Conservation (phyloP, 37 sponge, comb jelly and placozoan species). For the Chondrilla cf. caribensis region DNA sequence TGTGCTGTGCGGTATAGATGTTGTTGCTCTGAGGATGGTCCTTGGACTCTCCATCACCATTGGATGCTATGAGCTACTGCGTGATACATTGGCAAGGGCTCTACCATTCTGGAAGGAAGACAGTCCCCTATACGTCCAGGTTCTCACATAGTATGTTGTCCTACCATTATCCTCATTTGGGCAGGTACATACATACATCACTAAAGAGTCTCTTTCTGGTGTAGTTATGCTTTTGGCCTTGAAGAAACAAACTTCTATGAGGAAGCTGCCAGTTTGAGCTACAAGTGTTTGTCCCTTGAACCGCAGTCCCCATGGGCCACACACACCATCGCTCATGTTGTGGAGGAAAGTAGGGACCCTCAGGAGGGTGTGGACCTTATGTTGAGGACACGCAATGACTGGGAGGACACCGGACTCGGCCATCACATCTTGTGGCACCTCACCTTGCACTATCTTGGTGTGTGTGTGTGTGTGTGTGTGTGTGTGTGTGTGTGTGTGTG, state of each 20-base stretch:
- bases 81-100: constrained; percentile 36
- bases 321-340: constrained; percentile 53
- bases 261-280: constrained; percentile 11
- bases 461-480: not conserved
- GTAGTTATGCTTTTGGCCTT: constrained; percentile 43
- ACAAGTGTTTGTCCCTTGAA: constrained; percentile 10
- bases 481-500: no score
- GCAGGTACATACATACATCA: no score
- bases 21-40: constrained; percentile 29
- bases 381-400: constrained; percentile 41
- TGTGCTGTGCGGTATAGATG: no score
- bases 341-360: constrained; percentile 54
- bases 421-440: constrained; percentile 82
- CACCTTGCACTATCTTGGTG: constrained; percentile 68
- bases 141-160: constrained; percentile 42
- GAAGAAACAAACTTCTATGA: constrained; percentile 25
- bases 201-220: not conserved
- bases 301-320: constrained; percentile 19
- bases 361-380: constrained; percentile 64
- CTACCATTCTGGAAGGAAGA: constrained; percentile 52
- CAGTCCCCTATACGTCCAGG: constrained; percentile 39
- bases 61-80: constrained; percentile 52
- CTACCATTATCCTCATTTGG: no score
- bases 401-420: constrained; percentile 38
- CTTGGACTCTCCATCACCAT: constrained; percentile 22